Evolutionary conservation across 1,140 invertebrate genomes (phyloP).

Genomic region (Aethina tumida): DNA sequence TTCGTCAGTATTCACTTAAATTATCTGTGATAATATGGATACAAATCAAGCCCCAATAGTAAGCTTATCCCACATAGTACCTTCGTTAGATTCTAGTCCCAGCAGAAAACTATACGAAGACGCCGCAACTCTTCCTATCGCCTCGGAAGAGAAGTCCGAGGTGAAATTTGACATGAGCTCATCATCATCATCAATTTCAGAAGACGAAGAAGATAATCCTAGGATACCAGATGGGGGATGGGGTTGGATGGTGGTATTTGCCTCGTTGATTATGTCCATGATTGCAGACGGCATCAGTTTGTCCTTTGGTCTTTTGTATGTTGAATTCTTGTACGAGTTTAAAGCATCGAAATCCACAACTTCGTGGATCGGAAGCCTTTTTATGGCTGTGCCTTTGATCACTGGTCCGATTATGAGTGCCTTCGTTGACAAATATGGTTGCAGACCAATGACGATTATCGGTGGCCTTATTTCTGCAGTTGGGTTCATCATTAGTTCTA

Average conservation of each 20-base stretch:
- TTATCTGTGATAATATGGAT: slow-evolving; percentile 10
- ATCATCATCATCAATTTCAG: slow-evolving; percentile 11
- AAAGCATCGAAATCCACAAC: slow-evolving; percentile 70
- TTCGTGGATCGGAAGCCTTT: slow-evolving; percentile 79
- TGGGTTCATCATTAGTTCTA: slow-evolving; percentile 72
- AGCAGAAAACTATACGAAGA: slow-evolving; percentile 13
- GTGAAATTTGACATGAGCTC: slow-evolving; percentile 13
- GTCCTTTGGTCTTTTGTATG: slow-evolving; percentile 83
- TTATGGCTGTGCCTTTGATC: slow-evolving; percentile 75
- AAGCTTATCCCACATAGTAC: slow-evolving; percentile 30
- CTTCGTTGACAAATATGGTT: slow-evolving; percentile 80
- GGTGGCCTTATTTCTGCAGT: slow-evolving; percentile 65
- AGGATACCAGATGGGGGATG: slow-evolving; percentile 61
- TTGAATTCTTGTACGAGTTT: slow-evolving; percentile 78
- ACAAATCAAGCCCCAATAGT: slow-evolving; percentile 32
- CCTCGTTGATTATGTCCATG: slow-evolving; percentile 77
- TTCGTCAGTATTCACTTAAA: neutral
- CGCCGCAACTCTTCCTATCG: slow-evolving; percentile 4
- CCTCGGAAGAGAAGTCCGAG: slow-evolving; percentile 8
- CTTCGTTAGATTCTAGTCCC: slow-evolving; percentile 16
- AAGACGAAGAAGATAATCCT: no score
- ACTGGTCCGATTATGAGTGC: slow-evolving; percentile 79
- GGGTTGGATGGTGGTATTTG: slow-evolving; percentile 83
- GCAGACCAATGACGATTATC: slow-evolving; percentile 70
- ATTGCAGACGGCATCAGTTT: slow-evolving; percentile 90